Evolutionary conservation across 2,113 vertebrate species (phyloP).

Genomic region (Vireo altiloquus): DNA sequence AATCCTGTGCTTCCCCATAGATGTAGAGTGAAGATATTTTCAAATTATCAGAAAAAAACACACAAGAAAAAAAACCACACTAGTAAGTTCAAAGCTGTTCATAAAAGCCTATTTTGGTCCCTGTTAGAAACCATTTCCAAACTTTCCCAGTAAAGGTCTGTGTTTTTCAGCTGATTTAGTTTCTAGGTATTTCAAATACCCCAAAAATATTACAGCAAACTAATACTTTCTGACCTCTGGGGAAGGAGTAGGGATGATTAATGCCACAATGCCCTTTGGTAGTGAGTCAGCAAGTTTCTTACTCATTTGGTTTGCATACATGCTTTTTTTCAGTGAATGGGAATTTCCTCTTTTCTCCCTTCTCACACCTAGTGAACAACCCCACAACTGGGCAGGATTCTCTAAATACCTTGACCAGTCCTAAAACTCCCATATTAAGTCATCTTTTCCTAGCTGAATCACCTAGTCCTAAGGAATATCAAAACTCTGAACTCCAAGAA

Average conservation of each 20-base stretch:
- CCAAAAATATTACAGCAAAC: constrained; percentile 3
- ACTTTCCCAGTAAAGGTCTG: not conserved
- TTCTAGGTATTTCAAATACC: constrained; percentile 31
- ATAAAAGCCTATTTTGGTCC: not conserved
- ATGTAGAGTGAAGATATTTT: not conserved
- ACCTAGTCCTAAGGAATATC: not conserved
- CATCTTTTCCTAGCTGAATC: not conserved
- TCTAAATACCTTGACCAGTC: not conserved
- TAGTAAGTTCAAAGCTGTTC: not conserved
- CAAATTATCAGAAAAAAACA: no score
- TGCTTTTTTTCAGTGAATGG: not conserved
- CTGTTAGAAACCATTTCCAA: not conserved
- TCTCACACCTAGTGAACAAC: constrained; percentile 39
- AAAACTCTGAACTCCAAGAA: not conserved
- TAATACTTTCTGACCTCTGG: constrained; percentile 25
- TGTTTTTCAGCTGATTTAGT: not conserved
- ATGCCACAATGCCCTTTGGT: not conserved
- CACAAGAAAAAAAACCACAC: fast-evolving
- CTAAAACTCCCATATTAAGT: not conserved
- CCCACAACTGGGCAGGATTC: not conserved
- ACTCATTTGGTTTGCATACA: not conserved
- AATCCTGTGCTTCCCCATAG: not conserved
- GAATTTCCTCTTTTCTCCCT: constrained; percentile 34
- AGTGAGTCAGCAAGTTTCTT: constrained; percentile 56
- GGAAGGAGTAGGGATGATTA: constrained; percentile 15